phyloP scores from a whole-genome alignment of 2,888 invertebrate species.

The Mesochorus sp. region DNA sequence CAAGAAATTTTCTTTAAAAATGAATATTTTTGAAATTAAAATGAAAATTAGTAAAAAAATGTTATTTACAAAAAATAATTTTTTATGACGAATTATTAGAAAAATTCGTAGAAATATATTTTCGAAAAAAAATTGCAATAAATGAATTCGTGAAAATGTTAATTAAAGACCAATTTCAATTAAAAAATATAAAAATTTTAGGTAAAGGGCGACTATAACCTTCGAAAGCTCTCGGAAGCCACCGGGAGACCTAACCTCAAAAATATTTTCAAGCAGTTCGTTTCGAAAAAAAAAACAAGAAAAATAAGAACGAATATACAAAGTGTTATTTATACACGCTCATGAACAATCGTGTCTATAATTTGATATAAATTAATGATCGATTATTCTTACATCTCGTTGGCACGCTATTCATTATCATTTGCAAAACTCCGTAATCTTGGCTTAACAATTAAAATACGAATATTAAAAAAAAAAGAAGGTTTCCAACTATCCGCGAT shows the following conservation, averaged over 20 bases:
- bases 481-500: conserved; percentile 10
- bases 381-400: conserved; percentile 14
- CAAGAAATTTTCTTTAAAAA: background rate
- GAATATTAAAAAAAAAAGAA: conserved; percentile 3
- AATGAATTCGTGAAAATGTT: no score
- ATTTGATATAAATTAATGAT: conserved; percentile 29
- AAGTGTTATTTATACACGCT: conserved; percentile 24
- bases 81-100: no score
- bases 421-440: background rate
- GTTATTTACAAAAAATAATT: background rate
- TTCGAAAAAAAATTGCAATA: no score
- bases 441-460: conserved; percentile 15
- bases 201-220: no score
- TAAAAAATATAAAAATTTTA: no score
- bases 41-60: no score
- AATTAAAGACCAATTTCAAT: no score
- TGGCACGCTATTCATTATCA: background rate
- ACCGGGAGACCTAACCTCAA: conserved; percentile 51
- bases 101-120: no score
- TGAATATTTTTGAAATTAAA: no score
- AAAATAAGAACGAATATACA: no score
- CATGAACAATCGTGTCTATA: conserved; percentile 23
- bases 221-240: no score
- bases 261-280: background rate
- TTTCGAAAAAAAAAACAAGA: conserved; percentile 33